Evolutionary conservation across 2,888 invertebrate genomes (phyloP).

Genomic region (Salpingus planirostris): DNA sequence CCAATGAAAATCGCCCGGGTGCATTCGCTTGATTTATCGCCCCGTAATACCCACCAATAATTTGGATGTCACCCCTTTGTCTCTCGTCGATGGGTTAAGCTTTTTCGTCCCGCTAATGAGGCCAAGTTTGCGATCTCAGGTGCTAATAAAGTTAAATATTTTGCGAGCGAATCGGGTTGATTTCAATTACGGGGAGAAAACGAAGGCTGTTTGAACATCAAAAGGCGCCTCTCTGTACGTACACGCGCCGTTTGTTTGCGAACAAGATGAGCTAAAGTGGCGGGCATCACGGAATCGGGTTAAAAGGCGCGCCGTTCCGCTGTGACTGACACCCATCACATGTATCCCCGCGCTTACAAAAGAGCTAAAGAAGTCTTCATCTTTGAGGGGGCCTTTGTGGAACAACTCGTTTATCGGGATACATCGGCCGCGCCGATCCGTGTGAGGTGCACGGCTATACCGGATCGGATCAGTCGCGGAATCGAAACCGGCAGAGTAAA

Average conservation of each 20-base stretch:
- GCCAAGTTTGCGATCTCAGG: no score
- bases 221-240: slow-evolving; percentile 19
- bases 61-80: neutral
- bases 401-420: slow-evolving; percentile 30
- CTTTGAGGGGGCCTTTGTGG: slow-evolving; percentile 22
- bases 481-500: slow-evolving; percentile 31
- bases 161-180: slow-evolving; percentile 23
- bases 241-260: slow-evolving; percentile 18
- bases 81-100: no score
- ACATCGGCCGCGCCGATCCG: slow-evolving; percentile 29
- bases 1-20: slow-evolving; percentile 29
- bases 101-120: no score
- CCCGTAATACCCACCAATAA: slow-evolving; percentile 15
- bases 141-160: no score
- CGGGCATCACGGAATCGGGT: slow-evolving; percentile 12
- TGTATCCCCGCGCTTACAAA: slow-evolving; percentile 29
- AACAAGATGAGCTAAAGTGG: slow-evolving; percentile 21
- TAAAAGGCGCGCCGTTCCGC: slow-evolving; percentile 12
- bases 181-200: slow-evolving; percentile 28
- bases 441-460: no score
- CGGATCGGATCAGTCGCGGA: slow-evolving; percentile 27
- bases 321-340: slow-evolving; percentile 34
- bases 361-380: slow-evolving; percentile 30
- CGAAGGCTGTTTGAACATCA: slow-evolving; percentile 29
- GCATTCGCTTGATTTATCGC: slow-evolving; percentile 29